phyloP scores from a whole-genome alignment of 1,140 invertebrate genomes.

The Coptotermes formosanus region DNA sequence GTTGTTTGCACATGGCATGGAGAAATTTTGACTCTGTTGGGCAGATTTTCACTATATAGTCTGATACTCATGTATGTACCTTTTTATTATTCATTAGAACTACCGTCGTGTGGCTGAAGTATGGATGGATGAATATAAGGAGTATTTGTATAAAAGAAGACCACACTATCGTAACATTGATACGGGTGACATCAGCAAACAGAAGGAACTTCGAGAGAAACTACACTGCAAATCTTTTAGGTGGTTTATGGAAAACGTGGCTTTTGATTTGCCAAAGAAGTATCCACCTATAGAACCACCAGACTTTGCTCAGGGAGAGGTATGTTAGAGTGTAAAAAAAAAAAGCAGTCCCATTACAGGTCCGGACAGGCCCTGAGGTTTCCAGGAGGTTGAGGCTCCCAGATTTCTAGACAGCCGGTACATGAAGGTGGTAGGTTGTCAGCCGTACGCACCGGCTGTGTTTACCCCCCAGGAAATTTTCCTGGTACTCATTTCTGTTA shows the following conservation, averaged over 20 bases:
- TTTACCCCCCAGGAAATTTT: too few species aligned
- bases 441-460: too few species aligned
- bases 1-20: too few species aligned
- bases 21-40: too few species aligned
- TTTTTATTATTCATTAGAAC: conserved; percentile 46
- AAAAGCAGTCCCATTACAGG: background rate
- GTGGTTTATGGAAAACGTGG: conserved; percentile 94
- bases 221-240: conserved; percentile 89
- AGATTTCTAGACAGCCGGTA: too few species aligned
- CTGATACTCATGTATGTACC: too few species aligned
- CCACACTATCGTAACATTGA: conserved; percentile 75
- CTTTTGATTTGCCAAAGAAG: conserved; percentile 85
- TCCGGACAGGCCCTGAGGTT: background rate
- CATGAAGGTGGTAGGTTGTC: too few species aligned
- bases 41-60: too few species aligned
- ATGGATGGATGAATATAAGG: conserved; percentile 70
- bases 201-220: conserved; percentile 70
- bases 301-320: conserved; percentile 80
- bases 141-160: conserved; percentile 76
- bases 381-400: too few species aligned
- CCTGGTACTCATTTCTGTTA: too few species aligned
- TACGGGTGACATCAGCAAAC: conserved; percentile 78
- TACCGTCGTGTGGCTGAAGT: conserved; percentile 64
- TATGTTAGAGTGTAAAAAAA: conserved; percentile 44
- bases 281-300: conserved; percentile 92